These are phyloP conservation scores for Hyperoplus lanceolatus DNA, from an alignment of 2,797 vertebrate species.

Conservation along the genomic window DNA sequence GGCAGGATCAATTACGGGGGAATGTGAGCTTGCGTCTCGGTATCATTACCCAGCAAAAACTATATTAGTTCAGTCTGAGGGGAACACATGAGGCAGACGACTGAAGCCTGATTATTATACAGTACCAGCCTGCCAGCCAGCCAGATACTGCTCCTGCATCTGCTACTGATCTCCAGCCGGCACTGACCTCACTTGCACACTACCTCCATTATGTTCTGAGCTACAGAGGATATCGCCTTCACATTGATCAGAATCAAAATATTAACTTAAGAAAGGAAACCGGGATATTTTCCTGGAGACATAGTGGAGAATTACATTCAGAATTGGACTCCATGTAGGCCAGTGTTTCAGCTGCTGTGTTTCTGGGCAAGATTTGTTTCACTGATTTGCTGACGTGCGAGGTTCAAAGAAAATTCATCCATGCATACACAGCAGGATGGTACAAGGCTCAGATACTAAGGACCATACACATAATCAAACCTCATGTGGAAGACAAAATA, in stretches of 20 bases:
- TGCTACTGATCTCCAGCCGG: conserved; percentile 68
- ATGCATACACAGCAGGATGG: not conserved
- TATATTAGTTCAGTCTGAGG: conserved; percentile 82
- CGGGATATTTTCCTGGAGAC: conserved; percentile 38
- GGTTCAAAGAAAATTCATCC: conserved; percentile 9
- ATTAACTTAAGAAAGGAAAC: conserved; percentile 52
- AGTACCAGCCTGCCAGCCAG: conserved; percentile 57
- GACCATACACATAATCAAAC: too few relatives aligned
- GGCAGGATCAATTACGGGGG: conserved; percentile 84
- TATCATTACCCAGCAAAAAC: conserved; percentile 85
- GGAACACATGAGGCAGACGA: conserved; percentile 73
- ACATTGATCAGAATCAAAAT: conserved; percentile 68
- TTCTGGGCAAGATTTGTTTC: conserved; percentile 18
- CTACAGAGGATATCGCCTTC: conserved; percentile 52
- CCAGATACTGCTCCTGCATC: conserved; percentile 60
- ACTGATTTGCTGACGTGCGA: not conserved
- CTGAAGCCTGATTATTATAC: conserved; percentile 65
- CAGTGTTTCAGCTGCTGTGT: conserved; percentile 9
- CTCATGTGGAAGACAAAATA: not conserved
- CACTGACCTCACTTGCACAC: conserved; percentile 45
- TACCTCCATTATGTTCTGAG: conserved; percentile 52
- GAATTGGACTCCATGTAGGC: conserved; percentile 21
- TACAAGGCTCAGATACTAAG: not conserved
- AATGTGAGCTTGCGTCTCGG: conserved; percentile 81
- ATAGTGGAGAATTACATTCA: conserved; percentile 31